Evolutionary conservation across 2,888 invertebrate species (phyloP).

Genomic region (Patella ulyssiponensis): DNA sequence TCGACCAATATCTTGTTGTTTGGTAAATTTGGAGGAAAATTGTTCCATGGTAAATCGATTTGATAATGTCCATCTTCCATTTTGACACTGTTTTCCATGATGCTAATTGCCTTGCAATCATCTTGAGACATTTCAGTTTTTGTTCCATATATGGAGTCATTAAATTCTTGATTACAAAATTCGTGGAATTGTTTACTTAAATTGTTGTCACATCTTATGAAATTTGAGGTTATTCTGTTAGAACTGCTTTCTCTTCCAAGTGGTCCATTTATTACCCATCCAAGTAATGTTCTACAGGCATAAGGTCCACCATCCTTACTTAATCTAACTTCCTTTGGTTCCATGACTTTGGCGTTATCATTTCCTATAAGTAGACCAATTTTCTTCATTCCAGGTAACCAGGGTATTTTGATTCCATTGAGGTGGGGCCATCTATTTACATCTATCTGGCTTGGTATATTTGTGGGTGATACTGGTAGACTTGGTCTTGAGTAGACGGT

Average conservation of each 20-base stretch:
- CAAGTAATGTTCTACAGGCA: constrained; percentile 25
- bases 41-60: neutral
- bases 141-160: constrained; percentile 79
- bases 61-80: constrained; percentile 22
- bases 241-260: neutral
- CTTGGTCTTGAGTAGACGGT: constrained; percentile 6
- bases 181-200: constrained; percentile 85
- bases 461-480: neutral
- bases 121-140: constrained; percentile 87
- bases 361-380: constrained; percentile 14
- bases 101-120: constrained; percentile 32
- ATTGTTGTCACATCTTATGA: constrained; percentile 79
- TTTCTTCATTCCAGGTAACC: neutral
- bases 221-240: constrained; percentile 6
- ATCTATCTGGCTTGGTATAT: neutral
- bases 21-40: neutral
- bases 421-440: neutral
- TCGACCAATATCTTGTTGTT: neutral
- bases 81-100: constrained; percentile 17
- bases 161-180: constrained; percentile 63
- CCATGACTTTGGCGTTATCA: neutral
- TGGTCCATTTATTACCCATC: constrained; percentile 33
- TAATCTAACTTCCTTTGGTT: constrained; percentile 6
- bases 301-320: constrained; percentile 24
- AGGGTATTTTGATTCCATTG: neutral